Base-by-base conservation (phyloP, 64 coral and sea anemone species). In the Astreopora myriophthalma region DNA sequence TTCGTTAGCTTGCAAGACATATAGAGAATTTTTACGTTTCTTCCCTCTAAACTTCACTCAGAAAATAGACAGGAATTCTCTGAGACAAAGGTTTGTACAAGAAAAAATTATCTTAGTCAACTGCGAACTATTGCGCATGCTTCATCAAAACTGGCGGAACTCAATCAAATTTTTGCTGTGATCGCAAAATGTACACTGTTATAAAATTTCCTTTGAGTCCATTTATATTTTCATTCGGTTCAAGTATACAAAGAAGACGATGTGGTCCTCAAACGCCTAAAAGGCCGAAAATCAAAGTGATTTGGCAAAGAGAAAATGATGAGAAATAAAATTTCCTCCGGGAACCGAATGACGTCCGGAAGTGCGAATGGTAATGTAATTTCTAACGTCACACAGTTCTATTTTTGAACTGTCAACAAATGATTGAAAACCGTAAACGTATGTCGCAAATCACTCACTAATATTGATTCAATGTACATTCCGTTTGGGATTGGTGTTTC, bases 221-320 rank as follows among this genome's bases (percentile, higher is more conserved):
- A 37, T 3, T 5, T n/a, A 38, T 36, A 73, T 73, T 73, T 17
- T 22, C 31, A 36, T 20, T 17, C 34, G 17, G 33, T 71, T 73
- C 22, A 12, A 5, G 6, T 4, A 35, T 73, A 37, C 8, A 37
- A 73, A 70, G 26, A 70, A 70, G 24, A 34, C 17, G 29, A 38
- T 83, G 10, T 19, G 33, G 61, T 63, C 26, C 24, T 7, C 58
- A 57, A 24, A 65, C 8, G 2, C 17, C 24, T 64, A 55, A 37
- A 38, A 20, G 57, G 22, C 8, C 17, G 48, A 35, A 83, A 64
- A 38, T 80, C 31, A 83, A 64, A 83, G 27, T 64, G 20, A 38
- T 83, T 83, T 83, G 79, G 22, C 76, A 80, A 80, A 83, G 33
- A 65, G 13, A 19, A 57, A 65, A 46, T 46, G 42, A 46, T 46